Evolutionary conservation across 2,797 vertebrate species (phyloP).

Genomic region (Poeciliopsis turneri): DNA sequence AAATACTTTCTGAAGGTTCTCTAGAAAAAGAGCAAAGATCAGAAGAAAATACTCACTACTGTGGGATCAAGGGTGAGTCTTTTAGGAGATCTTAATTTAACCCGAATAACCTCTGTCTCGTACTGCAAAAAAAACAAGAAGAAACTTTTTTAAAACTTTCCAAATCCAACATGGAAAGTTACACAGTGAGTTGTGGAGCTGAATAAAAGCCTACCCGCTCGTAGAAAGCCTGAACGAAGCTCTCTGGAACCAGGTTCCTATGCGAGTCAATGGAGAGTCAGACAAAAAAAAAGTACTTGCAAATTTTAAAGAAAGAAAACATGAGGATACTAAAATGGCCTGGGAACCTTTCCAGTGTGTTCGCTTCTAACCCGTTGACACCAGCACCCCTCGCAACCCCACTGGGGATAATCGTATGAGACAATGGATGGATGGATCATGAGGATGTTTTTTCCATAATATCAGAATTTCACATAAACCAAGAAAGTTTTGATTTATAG

Average conservation of each 20-base stretch:
- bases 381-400: too few species aligned
- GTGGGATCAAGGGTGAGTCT: neutral
- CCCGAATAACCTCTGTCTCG: neutral
- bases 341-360: too few species aligned
- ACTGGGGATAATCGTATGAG: too few species aligned
- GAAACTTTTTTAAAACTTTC: neutral
- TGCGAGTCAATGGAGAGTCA: neutral
- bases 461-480: neutral
- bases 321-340: neutral
- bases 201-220: constrained; percentile 4
- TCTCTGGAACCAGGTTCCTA: constrained; percentile 22
- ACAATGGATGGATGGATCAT: neutral
- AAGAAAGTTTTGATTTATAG: neutral
- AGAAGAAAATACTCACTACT: neutral
- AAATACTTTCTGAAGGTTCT: neutral
- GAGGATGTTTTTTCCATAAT: neutral
- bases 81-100: too few species aligned
- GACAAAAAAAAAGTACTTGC: neutral
- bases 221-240: constrained; percentile 9
- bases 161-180: neutral
- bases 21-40: neutral
- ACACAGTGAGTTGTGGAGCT: neutral
- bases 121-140: constrained; percentile 1
- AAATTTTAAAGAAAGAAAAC: neutral
- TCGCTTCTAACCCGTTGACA: too few species aligned